These are phyloP conservation scores for Sebastiscus tertius DNA, from an alignment of 2,797 vertebrate genomes.

Conservation along the genomic window DNA sequence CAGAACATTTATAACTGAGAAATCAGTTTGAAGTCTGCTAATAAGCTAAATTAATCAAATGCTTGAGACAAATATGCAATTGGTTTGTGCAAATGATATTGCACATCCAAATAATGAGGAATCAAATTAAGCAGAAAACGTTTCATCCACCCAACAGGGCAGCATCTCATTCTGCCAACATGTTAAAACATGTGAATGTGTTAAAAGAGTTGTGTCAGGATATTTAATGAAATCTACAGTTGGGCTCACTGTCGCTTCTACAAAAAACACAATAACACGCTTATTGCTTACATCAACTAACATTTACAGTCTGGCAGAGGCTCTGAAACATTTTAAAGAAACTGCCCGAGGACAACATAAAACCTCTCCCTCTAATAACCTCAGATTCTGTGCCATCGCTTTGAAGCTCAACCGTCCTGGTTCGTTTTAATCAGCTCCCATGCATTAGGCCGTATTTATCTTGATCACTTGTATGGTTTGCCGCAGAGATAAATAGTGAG, in stretches of 20 bases:
- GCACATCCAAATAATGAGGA: not conserved
- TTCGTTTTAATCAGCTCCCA: constrained; percentile 61
- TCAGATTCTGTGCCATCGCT: constrained; percentile 49
- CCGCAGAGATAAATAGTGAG: constrained; percentile 70
- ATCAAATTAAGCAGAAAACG: not conserved
- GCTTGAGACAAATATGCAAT: not conserved
- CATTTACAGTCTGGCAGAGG: constrained; percentile 36
- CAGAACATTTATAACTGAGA: not conserved
- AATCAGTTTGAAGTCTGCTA: not conserved
- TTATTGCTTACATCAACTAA: constrained; percentile 23
- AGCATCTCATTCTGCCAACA: not conserved
- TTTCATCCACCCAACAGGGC: constrained; percentile 1
- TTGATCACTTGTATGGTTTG: constrained; percentile 66
- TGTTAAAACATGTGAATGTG: constrained; percentile 20
- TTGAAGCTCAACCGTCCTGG: constrained; percentile 55
- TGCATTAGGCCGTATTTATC: constrained; percentile 65
- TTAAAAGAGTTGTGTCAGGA: constrained; percentile 10
- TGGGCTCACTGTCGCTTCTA: constrained; percentile 27
- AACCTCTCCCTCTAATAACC: constrained; percentile 38
- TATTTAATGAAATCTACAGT: constrained; percentile 47
- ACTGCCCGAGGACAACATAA: constrained; percentile 44
- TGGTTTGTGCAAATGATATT: constrained; percentile 2
- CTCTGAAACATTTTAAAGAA: constrained; percentile 36
- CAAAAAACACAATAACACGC: constrained; percentile 39
- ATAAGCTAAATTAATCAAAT: not conserved